Evolutionary conservation across 2,797 vertebrate genomes (phyloP).

Genomic region (Hydrocynus forskahlii): DNA sequence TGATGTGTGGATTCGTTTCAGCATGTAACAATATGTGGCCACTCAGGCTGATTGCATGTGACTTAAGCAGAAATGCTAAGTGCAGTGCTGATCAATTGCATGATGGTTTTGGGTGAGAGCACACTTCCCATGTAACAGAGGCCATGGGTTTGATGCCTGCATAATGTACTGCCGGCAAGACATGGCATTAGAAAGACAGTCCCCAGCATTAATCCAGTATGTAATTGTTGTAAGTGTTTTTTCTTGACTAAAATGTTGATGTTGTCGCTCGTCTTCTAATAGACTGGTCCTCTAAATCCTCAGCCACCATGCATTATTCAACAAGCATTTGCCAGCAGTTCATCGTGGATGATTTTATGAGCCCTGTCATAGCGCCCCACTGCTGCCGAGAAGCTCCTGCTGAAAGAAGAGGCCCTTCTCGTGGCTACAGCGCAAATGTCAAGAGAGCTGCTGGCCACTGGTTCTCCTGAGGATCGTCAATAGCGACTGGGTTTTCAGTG

Average conservation of each 20-base stretch:
- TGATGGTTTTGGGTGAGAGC: constrained; percentile 25
- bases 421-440: constrained; percentile 34
- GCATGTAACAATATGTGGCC: background rate
- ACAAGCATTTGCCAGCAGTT: constrained; percentile 76
- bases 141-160: background rate
- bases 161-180: background rate
- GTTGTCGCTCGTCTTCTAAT: constrained; percentile 73
- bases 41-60: background rate
- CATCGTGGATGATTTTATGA: constrained; percentile 79
- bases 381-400: constrained; percentile 44
- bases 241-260: constrained; percentile 48
- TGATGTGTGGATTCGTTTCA: background rate
- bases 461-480: constrained; percentile 43
- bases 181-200: background rate
- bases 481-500: constrained; percentile 65
- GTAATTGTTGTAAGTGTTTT: constrained; percentile 82
- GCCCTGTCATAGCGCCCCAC: constrained; percentile 68
- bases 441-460: constrained; percentile 27
- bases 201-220: constrained; percentile 73
- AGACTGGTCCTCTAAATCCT: constrained; percentile 79
- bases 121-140: background rate
- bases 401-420: constrained; percentile 42
- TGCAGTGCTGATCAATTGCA: background rate
- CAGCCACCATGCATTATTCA: constrained; percentile 80
- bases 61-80: too few species aligned